phyloP scores from a whole-genome alignment of 2,113 vertebrate species.

The Mormyrus lacerda region DNA sequence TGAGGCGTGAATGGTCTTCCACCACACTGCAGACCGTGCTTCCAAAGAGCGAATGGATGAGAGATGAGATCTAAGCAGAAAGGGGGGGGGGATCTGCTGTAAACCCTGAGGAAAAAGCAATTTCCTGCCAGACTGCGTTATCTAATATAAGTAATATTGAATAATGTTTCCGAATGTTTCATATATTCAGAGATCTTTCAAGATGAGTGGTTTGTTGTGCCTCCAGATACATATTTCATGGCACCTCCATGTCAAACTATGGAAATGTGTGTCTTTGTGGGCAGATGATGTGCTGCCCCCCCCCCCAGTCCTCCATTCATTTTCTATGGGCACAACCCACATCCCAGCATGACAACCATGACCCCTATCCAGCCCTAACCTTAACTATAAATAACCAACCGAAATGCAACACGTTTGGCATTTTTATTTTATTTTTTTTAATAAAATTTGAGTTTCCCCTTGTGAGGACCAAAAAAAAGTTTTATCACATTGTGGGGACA shows the following conservation, averaged over 20 bases:
- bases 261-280: neutral
- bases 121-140: conserved; percentile 10
- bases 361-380: neutral
- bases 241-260: neutral
- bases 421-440: neutral
- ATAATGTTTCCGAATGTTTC: conserved; percentile 11
- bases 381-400: neutral
- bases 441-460: neutral
- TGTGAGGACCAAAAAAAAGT: neutral
- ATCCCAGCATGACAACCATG: neutral
- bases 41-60: neutral
- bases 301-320: neutral
- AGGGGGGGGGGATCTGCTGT: neutral
- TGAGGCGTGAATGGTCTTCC: neutral
- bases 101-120: conserved; percentile 17
- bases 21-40: neutral
- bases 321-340: neutral
- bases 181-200: conserved; percentile 6
- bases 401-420: neutral
- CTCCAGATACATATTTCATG: neutral
- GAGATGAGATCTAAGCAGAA: neutral
- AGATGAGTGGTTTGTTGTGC: neutral
- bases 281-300: neutral
- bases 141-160: conserved; percentile 13
- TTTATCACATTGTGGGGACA: neutral